Percentiles rank a stretch among this genome's conserved stretches.
phyloP scores from a whole-genome alignment of 1,140 invertebrate species.

The Rhizoglyphus robini region DNA sequence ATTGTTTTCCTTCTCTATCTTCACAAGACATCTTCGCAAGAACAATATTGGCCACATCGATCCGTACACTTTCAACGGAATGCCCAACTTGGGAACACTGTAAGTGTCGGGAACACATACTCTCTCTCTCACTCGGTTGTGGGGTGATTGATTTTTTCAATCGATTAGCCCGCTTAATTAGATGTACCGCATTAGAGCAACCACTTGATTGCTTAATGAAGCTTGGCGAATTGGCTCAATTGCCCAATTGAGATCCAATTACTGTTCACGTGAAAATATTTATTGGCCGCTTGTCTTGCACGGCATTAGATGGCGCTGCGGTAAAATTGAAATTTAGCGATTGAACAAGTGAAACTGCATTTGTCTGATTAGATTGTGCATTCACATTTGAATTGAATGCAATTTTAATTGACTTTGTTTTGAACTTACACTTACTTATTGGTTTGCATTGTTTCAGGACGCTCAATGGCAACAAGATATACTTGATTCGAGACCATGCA shows the following conservation, averaged over 20 bases:
- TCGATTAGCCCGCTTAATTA: no score
- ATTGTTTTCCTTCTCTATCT: slow-evolving; percentile 5
- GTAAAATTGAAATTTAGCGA: no score
- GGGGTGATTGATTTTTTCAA: not conserved
- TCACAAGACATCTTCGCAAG: slow-evolving; percentile 32
- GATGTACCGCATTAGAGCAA: no score
- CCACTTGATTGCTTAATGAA: no score
- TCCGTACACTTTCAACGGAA: slow-evolving; percentile 26
- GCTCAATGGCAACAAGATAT: slow-evolving; percentile 18
- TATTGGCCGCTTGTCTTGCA: no score
- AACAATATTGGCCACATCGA: slow-evolving; percentile 30
- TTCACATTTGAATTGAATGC: not conserved
- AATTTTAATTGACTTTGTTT: not conserved
- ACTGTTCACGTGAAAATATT: no score
- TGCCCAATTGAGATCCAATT: no score
- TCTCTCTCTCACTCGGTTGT: not conserved
- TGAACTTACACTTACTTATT: not conserved
- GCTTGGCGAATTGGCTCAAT: no score
- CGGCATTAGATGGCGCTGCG: no score
- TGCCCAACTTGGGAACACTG: slow-evolving; percentile 23
- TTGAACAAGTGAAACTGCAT: no score
- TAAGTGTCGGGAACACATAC: slow-evolving; percentile 20
- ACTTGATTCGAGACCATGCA: slow-evolving; percentile 11
- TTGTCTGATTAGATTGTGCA: no score
- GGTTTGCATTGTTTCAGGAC: not conserved